These are phyloP conservation scores for Aleiodes leptofemur DNA, from an alignment of 2,888 invertebrate species.

Conservation along the genomic window DNA sequence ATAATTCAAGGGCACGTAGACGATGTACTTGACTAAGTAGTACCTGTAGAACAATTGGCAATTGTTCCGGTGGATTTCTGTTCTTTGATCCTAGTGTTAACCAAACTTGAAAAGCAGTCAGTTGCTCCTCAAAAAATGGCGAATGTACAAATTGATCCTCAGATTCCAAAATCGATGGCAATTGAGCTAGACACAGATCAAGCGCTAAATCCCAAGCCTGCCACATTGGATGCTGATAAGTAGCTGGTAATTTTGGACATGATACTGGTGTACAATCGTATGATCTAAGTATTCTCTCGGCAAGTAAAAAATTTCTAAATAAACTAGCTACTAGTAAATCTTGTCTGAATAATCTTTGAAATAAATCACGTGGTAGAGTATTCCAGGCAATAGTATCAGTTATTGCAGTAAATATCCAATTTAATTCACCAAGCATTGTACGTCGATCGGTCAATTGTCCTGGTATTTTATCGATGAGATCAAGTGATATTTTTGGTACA, in stretches of 20 bases:
- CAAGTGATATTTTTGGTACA: slow-evolving; percentile 88
- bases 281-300: slow-evolving; percentile 95
- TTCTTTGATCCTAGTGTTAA: slow-evolving; percentile 85
- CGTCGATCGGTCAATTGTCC: slow-evolving; percentile 95
- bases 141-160: slow-evolving; percentile 83
- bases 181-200: slow-evolving; percentile 94
- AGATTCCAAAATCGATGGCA: slow-evolving; percentile 85
- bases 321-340: slow-evolving; percentile 98
- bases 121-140: slow-evolving; percentile 97
- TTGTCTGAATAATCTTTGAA: slow-evolving; percentile 97
- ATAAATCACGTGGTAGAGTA: slow-evolving; percentile 93
- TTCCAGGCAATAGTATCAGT: slow-evolving; percentile 99
- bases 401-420: slow-evolving; percentile 99
- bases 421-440: slow-evolving; percentile 98
- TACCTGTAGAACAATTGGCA: slow-evolving; percentile 98
- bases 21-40: slow-evolving; percentile 88
- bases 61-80: slow-evolving; percentile 94
- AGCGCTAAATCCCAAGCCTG: slow-evolving; percentile 98
- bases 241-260: slow-evolving; percentile 92
- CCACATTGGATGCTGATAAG: slow-evolving; percentile 95
- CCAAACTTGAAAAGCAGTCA: slow-evolving; percentile 98
- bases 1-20: slow-evolving; percentile 93
- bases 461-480: slow-evolving; percentile 96
- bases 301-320: slow-evolving; percentile 97
- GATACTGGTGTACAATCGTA: slow-evolving; percentile 99